These are phyloP conservation scores for Anarsia innoxiella DNA, from an alignment of 2,888 invertebrate species.

Conservation along the genomic window DNA sequence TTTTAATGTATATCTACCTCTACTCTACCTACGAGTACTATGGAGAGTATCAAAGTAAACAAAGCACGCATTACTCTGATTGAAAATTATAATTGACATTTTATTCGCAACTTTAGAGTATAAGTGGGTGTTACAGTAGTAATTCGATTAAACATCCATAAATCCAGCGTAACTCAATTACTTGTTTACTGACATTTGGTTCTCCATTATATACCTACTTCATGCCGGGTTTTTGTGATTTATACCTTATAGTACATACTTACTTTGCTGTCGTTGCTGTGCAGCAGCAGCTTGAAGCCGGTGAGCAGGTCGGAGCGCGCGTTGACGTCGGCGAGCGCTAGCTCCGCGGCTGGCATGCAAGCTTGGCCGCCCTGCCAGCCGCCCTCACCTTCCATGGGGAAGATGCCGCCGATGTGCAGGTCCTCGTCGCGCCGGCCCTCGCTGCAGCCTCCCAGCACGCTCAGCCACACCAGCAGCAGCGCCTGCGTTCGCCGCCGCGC, in stretches of 20 bases:
- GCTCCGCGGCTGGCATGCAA: conserved; percentile 96
- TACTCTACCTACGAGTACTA: no score
- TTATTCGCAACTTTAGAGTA: conserved; percentile 10
- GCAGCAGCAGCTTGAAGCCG: conserved; percentile 91
- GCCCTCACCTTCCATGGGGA: conserved; percentile 96
- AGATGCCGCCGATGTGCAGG: conserved; percentile 97
- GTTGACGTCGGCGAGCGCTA: conserved; percentile 98
- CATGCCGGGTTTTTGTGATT: not conserved
- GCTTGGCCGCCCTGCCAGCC: conserved; percentile 99
- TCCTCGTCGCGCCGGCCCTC: conserved; percentile 78
- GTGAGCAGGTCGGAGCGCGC: conserved; percentile 89
- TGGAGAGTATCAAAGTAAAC: no score
- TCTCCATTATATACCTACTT: no score
- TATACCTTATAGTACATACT: not conserved
- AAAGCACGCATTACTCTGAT: conserved; percentile 45
- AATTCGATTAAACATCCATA: conserved; percentile 13
- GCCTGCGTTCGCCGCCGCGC: conserved; percentile 27
- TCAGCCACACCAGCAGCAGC: conserved; percentile 50
- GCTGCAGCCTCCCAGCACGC: conserved; percentile 44
- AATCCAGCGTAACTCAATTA: no score
- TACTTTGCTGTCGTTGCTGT: conserved; percentile 98
- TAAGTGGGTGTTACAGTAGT: conserved; percentile 31
- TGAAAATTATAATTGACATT: conserved; percentile 30
- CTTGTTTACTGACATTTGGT: no score
- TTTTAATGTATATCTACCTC: no score